Conservation (phyloP, 1,140 invertebrate genomes). For the Pinna nobilis region DNA sequence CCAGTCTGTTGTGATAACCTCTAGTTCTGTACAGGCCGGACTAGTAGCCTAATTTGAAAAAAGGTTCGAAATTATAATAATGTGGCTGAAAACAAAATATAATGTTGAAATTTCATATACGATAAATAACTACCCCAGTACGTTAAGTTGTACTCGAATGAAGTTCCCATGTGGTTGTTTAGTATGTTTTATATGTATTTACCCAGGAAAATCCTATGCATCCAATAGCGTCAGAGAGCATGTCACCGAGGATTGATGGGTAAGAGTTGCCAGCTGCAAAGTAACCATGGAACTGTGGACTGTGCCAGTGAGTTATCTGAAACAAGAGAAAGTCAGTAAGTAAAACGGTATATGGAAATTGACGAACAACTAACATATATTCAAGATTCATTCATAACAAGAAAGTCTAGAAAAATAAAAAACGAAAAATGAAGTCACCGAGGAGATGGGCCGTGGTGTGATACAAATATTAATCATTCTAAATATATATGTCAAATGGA, state of each 20-base stretch:
- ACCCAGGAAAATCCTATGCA: slow-evolving; percentile 96
- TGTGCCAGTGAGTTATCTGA: slow-evolving; percentile 96
- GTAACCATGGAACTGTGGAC: slow-evolving; percentile 95
- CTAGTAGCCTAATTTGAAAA: slow-evolving; percentile 76
- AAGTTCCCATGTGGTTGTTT: too few relatives aligned
- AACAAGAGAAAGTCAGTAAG: slow-evolving; percentile 45
- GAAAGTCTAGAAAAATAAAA: too few relatives aligned
- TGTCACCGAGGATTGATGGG: slow-evolving; percentile 91
- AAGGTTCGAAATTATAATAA: neutral
- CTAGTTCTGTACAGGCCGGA: slow-evolving; percentile 95
- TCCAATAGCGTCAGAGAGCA: slow-evolving; percentile 88
- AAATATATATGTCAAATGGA: too few relatives aligned
- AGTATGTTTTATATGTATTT: slow-evolving; percentile 58
- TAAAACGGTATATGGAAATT: neutral
- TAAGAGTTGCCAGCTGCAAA: slow-evolving; percentile 97
- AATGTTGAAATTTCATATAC: neutral
- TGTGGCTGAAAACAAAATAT: too few relatives aligned
- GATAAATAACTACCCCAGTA: too few relatives aligned
- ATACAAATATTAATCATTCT: too few relatives aligned
- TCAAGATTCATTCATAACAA: too few relatives aligned
- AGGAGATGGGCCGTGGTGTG: too few relatives aligned
- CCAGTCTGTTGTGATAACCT: slow-evolving; percentile 97
- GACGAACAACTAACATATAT: too few relatives aligned
- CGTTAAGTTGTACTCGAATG: too few relatives aligned
- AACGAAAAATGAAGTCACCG: too few relatives aligned